These are phyloP conservation scores for Apodemia mormo DNA, from an alignment of 2,888 invertebrate genomes.

Conservation along the genomic window DNA sequence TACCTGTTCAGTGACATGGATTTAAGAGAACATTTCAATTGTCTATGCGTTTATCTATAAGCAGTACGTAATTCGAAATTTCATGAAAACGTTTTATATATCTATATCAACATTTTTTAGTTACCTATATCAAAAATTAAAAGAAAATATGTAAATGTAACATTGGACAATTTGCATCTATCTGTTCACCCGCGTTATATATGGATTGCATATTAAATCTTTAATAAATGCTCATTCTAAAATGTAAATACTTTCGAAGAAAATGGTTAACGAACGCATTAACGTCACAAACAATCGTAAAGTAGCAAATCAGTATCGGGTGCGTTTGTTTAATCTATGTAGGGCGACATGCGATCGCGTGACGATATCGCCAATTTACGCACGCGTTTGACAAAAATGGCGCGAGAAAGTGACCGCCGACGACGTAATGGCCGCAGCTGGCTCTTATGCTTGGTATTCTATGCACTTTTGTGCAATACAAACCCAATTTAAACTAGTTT, in stretches of 20 bases:
- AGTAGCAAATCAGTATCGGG: neutral
- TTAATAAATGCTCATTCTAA: neutral
- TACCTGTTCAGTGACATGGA: no score
- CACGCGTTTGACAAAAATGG: constrained; percentile 61
- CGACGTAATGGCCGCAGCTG: constrained; percentile 49
- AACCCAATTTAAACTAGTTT: constrained; percentile 54
- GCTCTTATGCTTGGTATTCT: constrained; percentile 35
- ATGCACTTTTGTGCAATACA: constrained; percentile 43
- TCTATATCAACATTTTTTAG: no score
- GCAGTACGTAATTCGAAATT: no score
- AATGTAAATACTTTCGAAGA: neutral
- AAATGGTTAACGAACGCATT: neutral
- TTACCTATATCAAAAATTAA: no score
- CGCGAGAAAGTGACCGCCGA: constrained; percentile 52
- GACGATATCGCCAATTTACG: constrained; percentile 52
- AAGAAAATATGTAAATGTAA: no score
- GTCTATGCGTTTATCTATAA: no score
- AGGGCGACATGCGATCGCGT: constrained; percentile 56
- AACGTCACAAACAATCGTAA: constrained; percentile 4
- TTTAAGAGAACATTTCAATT: no score
- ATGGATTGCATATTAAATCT: no score
- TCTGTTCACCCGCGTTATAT: no score
- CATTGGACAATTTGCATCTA: no score
- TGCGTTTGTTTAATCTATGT: neutral
- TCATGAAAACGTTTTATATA: no score